Conservation (phyloP, 2,888 invertebrate genomes). For the Sarcophaga rosellei region DNA sequence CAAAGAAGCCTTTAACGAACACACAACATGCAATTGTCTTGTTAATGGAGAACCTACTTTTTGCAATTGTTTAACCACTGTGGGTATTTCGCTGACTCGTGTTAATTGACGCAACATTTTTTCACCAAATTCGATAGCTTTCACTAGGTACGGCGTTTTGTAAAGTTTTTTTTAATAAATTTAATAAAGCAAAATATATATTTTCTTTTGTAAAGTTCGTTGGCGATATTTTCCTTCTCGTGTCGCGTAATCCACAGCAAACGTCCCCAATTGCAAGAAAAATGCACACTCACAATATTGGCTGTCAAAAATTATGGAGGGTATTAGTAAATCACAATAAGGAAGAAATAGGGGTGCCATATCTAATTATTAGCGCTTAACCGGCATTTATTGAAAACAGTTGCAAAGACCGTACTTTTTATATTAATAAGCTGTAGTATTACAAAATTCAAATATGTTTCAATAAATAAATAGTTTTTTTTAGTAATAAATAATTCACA, state of each 20-base stretch:
- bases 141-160: slow-evolving; percentile 65
- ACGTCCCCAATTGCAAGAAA: slow-evolving; percentile 36
- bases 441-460: no score
- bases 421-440: no score
- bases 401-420: no score
- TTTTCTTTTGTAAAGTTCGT: background rate
- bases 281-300: background rate
- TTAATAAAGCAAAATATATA: background rate
- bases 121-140: slow-evolving; percentile 67
- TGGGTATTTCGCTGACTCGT: slow-evolving; percentile 76
- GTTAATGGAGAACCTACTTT: slow-evolving; percentile 75
- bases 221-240: background rate
- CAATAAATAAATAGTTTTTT: no score
- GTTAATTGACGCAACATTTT: slow-evolving; percentile 78
- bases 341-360: background rate
- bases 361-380: no score
- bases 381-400: no score
- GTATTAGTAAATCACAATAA: slow-evolving; percentile 28
- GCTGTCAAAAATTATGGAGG: background rate
- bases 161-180: background rate
- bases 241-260: slow-evolving; percentile 50
- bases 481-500: no score
- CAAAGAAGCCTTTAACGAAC: slow-evolving; percentile 51
- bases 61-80: slow-evolving; percentile 78
- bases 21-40: slow-evolving; percentile 60